Base-by-base conservation (phyloP, 2,797 vertebrate species). In the Thunnus albacares region DNA sequence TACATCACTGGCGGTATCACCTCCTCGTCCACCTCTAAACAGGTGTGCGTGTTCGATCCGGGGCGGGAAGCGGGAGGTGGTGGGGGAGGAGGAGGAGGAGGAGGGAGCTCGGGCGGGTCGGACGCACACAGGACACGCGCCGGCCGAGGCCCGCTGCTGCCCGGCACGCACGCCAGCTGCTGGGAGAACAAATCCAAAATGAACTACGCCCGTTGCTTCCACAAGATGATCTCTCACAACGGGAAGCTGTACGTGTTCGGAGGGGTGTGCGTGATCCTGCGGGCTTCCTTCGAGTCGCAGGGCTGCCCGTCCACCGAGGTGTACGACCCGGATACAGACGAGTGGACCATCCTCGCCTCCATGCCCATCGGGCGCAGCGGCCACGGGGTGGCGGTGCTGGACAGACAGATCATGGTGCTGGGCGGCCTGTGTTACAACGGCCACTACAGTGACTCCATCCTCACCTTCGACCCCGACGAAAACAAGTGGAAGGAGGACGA, bases 401-500 rank as follows among this genome's bases (percentile, higher is more conserved):
- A 99, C 94, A 95, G 97, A 87, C 98, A 98, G 93, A 99, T 99
- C 95, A 99, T 99, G 97, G 98, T 99, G 93, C 97, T 99, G 81
- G 98, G 98, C 47, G 98, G 98, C 80, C 96, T 99, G 82, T 99
- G 98, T 91, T 99, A 99, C 94, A 99, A 99, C 53, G 98, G 98
- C 86, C 98, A 99, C 94, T 99, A 99, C 94, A 99, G 98, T 76
- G 98, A 99, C 97, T 99, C 98, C 2, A 99, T 99, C 93, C 97
- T 99, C 77, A 99, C 98, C 67, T 99, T 99, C 76, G 98, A 99
- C 94, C 98, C 98, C 0, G 98, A 99, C 70, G 98, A 99, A 55
- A 99, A 99, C 96, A 99, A 99, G 92, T 99, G 98, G 98, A 99
- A 99, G 94, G 98, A 99, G 96, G 98, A 99, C 76, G 98, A 99